Evolutionary conservation across 2,797 vertebrate genomes (phyloP), one percentile per base, ranked within the genome.

Genomic region (Tachyglossus aculeatus): DNA sequence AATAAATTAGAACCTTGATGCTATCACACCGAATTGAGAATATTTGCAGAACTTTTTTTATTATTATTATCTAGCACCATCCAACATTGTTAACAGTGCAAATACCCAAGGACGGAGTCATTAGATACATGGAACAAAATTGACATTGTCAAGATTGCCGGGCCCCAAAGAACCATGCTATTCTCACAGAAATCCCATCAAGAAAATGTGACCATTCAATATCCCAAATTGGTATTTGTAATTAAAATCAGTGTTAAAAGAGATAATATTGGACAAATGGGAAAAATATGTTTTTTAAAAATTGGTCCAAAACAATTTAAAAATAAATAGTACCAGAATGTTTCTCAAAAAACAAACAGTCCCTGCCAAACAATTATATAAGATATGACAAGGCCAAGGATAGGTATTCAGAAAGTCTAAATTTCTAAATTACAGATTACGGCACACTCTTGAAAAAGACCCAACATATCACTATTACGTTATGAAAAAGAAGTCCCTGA

Each of bases 191-290:
- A 57, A 1, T 56, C n/a, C n/a, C n/a, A n/a, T n/a, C 59, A 14
- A 2, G 63, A 39, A 48, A 6, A 32, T 22, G 52, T 15, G n/a
- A n/a, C n/a, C 44, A 41, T 21, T 19, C 11, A 71, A 44, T 67
- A 31, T 38, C 31, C 19, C 12, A 48, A 75, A 67, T 47, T 67
- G 16, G 69, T 67, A 56, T 54, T 71, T 78, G 18, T 58, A 40
- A 59, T 43, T 75, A 69, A 64, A 34, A 24, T 7, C n/a, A n/a
- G n/a, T n/a, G n/a, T n/a, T n/a, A n/a, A n/a, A n/a, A n/a, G n/a
- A n/a, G n/a, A n/a, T n/a, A n/a, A n/a, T 33, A 39, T 64, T 70
- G 55, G 18, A 62, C 32, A 39, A 57, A 72, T 60, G 45, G 39
- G 25, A 29, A 40, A 13, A 7, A 57, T 1, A 43, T 40, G 45